Base-by-base conservation (phyloP, 1,140 invertebrate genomes). In the Nephila pilipes region DNA sequence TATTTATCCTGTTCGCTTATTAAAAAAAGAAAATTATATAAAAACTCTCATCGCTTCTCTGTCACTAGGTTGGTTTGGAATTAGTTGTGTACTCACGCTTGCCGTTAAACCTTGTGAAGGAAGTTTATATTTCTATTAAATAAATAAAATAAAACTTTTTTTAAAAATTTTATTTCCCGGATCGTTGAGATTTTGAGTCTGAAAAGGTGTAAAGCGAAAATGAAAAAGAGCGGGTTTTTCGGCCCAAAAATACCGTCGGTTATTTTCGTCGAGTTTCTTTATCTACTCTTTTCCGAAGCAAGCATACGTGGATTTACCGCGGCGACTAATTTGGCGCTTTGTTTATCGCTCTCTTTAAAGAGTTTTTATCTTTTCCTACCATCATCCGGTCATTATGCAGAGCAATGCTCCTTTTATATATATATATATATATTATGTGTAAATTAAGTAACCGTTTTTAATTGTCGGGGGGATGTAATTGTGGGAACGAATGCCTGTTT, bases 201-300 rank as follows among this genome's bases (percentile, higher is more conserved):
- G 29, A 85, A 85, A 85, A 85, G 83, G 25, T 58, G 83, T 60
- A 85, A 85, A 85, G 55, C n/a, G 57, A 85, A 85, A 60, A 75
- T 36, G 69, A 75, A 75, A 75, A 83, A 25, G 81, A 54, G 81
- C 25, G 60, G 46, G 60, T 46, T 58, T 36, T 69, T 88, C 58
- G 22, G 63, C 57, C 87, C 87, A 58, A 88, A 81, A 88, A 69
- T 88, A 88, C 38, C 60, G 36, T 38, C 38, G 57, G 87, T 75
- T 88, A 88, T 88, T 88, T 88, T 88, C 63, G 87, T 88, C 87
- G 60, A 75, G 81, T 88, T 83, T 75, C 63, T 63, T 88, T 75
- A 88, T 29, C 87, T 88, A 46, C 60, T 63, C 87, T 12, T 69
- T 65, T 83, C 29, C 54, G 81, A 57, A 57, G 38, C 81, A 6